A percentile compares a stretch with the other conserved stretches of the same genome.
Evolutionary conservation across 1,140 invertebrate genomes (phyloP).

Genomic region (Camponotus floridanus): DNA sequence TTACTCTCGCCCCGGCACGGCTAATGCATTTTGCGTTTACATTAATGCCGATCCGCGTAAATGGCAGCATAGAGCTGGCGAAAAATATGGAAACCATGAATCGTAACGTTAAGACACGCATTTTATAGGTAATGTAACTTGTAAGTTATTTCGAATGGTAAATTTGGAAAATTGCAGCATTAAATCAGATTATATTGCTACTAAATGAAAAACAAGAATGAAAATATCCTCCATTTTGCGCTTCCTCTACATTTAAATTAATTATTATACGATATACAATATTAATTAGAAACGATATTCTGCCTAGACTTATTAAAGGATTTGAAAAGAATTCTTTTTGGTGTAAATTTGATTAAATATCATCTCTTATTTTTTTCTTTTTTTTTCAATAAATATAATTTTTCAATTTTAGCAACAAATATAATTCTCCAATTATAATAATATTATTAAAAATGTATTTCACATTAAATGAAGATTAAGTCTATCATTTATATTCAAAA

Average conservation of each 20-base stretch:
- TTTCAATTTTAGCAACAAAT: not conserved
- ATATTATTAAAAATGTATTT: not conserved
- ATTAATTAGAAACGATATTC: not conserved
- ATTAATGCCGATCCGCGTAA: constrained; percentile 59
- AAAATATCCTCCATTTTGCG: not conserved
- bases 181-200: not conserved
- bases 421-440: constrained; percentile 6
- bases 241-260: not conserved
- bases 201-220: constrained; percentile 5
- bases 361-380: no score
- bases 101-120: constrained; percentile 35
- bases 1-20: constrained; percentile 31
- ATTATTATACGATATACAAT: not conserved
- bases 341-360: not conserved
- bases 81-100: constrained; percentile 55
- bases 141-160: not conserved
- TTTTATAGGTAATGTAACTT: constrained; percentile 41
- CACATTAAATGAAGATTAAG: not conserved
- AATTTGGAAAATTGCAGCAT: constrained; percentile 19
- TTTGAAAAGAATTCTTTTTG: not conserved
- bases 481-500: not conserved
- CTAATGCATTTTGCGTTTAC: constrained; percentile 62
- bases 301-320: not conserved
- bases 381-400: not conserved
- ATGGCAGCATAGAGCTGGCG: constrained; percentile 38